Evolutionary conservation across 2,797 vertebrate genomes (phyloP), one percentile per base, ranked within the genome.

Genomic region (Acanthurus leucopareius): DNA sequence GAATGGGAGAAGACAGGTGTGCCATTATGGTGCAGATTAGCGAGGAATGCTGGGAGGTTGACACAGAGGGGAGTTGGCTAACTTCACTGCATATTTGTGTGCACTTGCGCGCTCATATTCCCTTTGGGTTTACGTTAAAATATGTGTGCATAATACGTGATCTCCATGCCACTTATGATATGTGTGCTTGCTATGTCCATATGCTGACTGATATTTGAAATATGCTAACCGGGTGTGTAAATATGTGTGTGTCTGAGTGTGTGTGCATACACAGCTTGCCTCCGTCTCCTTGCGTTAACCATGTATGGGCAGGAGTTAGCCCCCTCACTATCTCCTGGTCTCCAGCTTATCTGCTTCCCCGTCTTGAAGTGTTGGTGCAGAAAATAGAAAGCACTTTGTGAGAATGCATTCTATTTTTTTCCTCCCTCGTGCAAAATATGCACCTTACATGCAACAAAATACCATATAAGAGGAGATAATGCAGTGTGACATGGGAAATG

Each of bases 11-110:
- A 73, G 89, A 89, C 94, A 95, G 91, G 92, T 95, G 92, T 90
- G 89, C 86, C 79, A 88, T 92, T 91, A 92, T 93, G 56, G 77
- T 84, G 86, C 76, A 87, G 87, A 93, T 94, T 91, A 91, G 79
- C 20, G 40, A 85, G 69, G 88, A 93, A 93, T 93, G 90, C 80
- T 79, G 59, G 60, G 82, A 89, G 85, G 90, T 89, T 90, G 85
- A 74, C 79, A 78, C 76, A 81, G 82, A 58, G 19, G 35, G 63
- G 75, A 79, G 77, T 67, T 32, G 53, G 52, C 79, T 45, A 82
- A 83, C 70, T 77, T 67, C 73, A 19, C 47, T 70, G 72, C 70
- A 61, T 53, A 69, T 77, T 80, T 89, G 72, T 57, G 69, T 42
- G 13, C 14, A 5, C 51, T 56, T 19, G 49, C 19, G 0, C 47